Evolutionary conservation across 2,888 invertebrate species (phyloP).

Genomic region (Lasioglossum vierecki): DNA sequence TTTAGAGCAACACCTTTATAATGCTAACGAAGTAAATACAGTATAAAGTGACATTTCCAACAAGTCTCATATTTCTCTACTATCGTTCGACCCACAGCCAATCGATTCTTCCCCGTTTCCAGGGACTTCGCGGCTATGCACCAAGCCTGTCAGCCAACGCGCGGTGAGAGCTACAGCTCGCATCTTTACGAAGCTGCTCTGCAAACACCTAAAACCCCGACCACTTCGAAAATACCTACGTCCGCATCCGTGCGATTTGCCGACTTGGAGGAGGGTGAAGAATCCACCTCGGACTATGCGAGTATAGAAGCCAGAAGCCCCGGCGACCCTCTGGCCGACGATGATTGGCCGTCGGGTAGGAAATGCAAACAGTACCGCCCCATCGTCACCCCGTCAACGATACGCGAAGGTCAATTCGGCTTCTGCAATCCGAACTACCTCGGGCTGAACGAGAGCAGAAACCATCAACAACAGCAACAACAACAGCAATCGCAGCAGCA

Average conservation of each 20-base stretch:
- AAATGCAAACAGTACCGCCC: constrained; percentile 71
- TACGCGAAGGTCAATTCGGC: constrained; percentile 86
- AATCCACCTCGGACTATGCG: constrained; percentile 91
- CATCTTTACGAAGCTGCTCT: constrained; percentile 86
- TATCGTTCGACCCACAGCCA: neutral
- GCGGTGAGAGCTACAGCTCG: constrained; percentile 86
- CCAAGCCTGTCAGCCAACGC: constrained; percentile 85
- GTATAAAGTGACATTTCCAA: too few relatives aligned
- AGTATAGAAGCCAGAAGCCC: constrained; percentile 87
- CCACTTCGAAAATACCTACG: constrained; percentile 84
- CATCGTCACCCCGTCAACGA: constrained; percentile 73
- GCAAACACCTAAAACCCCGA: constrained; percentile 83
- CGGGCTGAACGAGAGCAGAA: constrained; percentile 87
- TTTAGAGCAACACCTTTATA: too few relatives aligned
- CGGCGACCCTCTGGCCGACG: constrained; percentile 82
- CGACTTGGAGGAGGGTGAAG: constrained; percentile 85
- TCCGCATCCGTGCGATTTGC: constrained; percentile 87
- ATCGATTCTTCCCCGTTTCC: constrained; percentile 38
- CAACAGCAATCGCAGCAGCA: constrained; percentile 70
- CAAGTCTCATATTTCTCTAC: neutral
- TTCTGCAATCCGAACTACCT: constrained; percentile 92
- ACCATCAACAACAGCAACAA: constrained; percentile 45
- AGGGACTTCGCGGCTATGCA: constrained; percentile 85
- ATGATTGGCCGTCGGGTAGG: constrained; percentile 77
- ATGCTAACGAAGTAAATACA: too few relatives aligned